Evolutionary conservation across 2,888 invertebrate species (phyloP).

Genomic region (Epistrophe grossulariae): DNA sequence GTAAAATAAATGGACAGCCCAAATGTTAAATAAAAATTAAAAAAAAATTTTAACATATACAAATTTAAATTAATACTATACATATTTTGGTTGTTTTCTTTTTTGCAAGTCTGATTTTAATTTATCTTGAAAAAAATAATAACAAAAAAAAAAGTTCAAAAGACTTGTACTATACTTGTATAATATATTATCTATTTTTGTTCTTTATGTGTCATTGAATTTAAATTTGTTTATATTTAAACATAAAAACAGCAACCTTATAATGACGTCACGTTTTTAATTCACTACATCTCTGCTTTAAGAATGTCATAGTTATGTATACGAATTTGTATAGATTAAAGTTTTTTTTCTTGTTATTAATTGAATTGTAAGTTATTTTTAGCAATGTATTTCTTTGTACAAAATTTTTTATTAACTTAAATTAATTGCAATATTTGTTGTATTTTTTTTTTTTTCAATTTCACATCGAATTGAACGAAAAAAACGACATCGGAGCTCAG

Average conservation of each 20-base stretch:
- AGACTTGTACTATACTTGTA: no score
- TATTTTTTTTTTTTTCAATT: no score
- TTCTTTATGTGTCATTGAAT: slow-evolving; percentile 16
- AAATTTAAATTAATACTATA: neutral
- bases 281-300: neutral
- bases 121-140: neutral
- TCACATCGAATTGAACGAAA: no score
- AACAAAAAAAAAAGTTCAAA: slow-evolving; percentile 13
- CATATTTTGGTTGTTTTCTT: neutral
- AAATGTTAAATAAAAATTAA: neutral
- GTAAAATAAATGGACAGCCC: neutral
- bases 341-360: no score
- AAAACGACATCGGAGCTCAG: no score
- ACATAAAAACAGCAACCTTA: neutral
- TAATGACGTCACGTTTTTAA: neutral
- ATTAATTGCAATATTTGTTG: no score
- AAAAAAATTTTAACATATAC: neutral
- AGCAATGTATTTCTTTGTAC: no score
- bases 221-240: slow-evolving; percentile 10
- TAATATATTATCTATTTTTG: slow-evolving; percentile 11
- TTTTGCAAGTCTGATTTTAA: neutral
- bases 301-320: neutral
- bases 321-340: neutral
- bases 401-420: no score
- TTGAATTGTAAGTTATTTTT: no score